Base-by-base conservation (phyloP, 2,113 vertebrate species). In the Bambusicola thoracicus region DNA sequence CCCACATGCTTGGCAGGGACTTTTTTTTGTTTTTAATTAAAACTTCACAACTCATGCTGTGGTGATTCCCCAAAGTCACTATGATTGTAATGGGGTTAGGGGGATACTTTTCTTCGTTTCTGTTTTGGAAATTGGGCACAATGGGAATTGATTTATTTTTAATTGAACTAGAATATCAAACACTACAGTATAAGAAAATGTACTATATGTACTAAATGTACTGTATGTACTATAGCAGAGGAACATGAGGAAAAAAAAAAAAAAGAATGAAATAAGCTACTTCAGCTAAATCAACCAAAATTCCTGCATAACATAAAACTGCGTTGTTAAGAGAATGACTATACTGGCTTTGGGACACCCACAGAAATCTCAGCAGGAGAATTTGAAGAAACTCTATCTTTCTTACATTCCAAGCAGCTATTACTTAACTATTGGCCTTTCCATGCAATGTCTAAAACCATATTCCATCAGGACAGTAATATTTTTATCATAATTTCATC, bases 61-160 rank as follows among this genome's bases (percentile, higher is more conserved):
- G 79, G 17, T 61, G 78, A 96, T 94, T 97, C 75, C 80, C 91
- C 74, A 67, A 87, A 93, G 87, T 66, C 83, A 63, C 49, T 88
- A 91, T 97, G 96, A 93, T 69, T 18, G 36, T 78, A 93, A 70
- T 4, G 13, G 43, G 81, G 12, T 6, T 15, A 68, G 72, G 53
- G 22, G 32, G 10, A 24, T 5, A 30, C 59, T 95, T 94, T 74
- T 30, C 88, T 95, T 93, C 68, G 62, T 43, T 73, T 94, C 94
- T 73, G 43, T 95, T 95, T 93, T 86, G 80, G 97, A 96, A 97
- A 96, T 97, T 92, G 95, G 49, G 48, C 92, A 85, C 76, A 73
- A 58, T 11, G 92, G 95, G 96, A 96, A 93, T 81, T 83, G 17
- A 65, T 87, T 95, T 94, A 10, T 89, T 91, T 96, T 87, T 81